Evolutionary conservation across 2,888 invertebrate genomes (phyloP), one percentile per base, ranked within the genome.

Genomic region (Cataglyphis rosenhaueri): DNA sequence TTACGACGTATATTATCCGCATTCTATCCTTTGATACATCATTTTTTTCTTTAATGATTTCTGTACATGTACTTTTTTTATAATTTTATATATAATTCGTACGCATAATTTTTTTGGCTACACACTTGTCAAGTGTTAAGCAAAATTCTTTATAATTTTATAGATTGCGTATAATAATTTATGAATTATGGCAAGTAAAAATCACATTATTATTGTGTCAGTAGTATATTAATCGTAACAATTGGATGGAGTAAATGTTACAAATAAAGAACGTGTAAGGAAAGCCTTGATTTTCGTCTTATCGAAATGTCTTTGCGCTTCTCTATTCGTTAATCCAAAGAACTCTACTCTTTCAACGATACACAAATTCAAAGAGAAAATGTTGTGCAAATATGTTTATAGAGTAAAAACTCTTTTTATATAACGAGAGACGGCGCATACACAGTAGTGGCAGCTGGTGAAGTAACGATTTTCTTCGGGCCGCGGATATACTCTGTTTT

Each of bases 401-500:
- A 59, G 32, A 71, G 32, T 44, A 71, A 71, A 32, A 59, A 35
- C 18, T 70, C 32, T 78, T 68, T 78, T 44, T 79, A 41, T n/a
- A 59, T 71, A 35, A 70, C 18, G 52, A 52, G 52, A 52, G 18
- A 66, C 15, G 25, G 52, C 12, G 21, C 15, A 48, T 8, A 21
- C 15, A 59, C 64, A 64, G 29, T 29, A 70, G 70, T 32, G 32
- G 32, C 29, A 29, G 18, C 41, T 35, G 62, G 32, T 59, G 44
- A 35, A 41, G 75, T 81, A 70, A 70, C 83, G 65, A 85, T 70
- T 85, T 82, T 59, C 84, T 79, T 82, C 83, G 75, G 44, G 65
- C 68, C 70, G 70, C 61, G 70, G 82, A 84, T 85, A 81, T 68
- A 79, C 82, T 83, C 85, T 90, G 89, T 88, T 90, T 89, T 88